A percentile compares a stretch with the other conserved stretches of the same genome.
Evolutionary conservation across 2,888 invertebrate genomes (phyloP).

Genomic region (Unio delphinus): DNA sequence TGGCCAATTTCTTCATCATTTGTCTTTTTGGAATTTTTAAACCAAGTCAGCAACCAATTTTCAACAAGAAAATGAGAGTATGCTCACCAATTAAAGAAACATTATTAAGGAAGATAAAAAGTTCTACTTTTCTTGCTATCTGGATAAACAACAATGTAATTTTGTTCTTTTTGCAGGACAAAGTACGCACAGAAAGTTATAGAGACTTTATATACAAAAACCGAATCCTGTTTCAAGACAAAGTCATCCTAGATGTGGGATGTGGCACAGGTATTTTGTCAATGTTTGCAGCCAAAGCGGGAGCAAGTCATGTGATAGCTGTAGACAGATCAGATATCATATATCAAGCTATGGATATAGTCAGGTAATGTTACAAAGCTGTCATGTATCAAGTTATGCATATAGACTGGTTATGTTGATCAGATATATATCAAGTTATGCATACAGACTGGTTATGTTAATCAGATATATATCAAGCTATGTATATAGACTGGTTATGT

Average conservation of each 20-base stretch:
- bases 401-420: neutral
- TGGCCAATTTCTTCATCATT: no score
- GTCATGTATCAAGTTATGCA: neutral
- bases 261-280: slow-evolving; percentile 84
- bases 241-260: slow-evolving; percentile 78
- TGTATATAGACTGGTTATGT: neutral
- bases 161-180: slow-evolving; percentile 51
- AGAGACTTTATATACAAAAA: slow-evolving; percentile 87
- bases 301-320: slow-evolving; percentile 82
- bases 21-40: no score
- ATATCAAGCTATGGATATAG: slow-evolving; percentile 73
- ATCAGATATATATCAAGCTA: neutral
- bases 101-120: neutral
- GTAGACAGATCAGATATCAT: slow-evolving; percentile 74
- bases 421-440: neutral
- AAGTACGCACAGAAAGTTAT: slow-evolving; percentile 86
- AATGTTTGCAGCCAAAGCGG: slow-evolving; percentile 89
- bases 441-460: neutral
- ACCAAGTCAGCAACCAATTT: no score
- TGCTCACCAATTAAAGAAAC: neutral
- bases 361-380: slow-evolving; percentile 60
- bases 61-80: no score
- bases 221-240: slow-evolving; percentile 79
- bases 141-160: neutral
- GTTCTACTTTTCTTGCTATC: neutral